Evolutionary conservation across 1,140 invertebrate species (phyloP).

Genomic region (Melitaea cinxia): DNA sequence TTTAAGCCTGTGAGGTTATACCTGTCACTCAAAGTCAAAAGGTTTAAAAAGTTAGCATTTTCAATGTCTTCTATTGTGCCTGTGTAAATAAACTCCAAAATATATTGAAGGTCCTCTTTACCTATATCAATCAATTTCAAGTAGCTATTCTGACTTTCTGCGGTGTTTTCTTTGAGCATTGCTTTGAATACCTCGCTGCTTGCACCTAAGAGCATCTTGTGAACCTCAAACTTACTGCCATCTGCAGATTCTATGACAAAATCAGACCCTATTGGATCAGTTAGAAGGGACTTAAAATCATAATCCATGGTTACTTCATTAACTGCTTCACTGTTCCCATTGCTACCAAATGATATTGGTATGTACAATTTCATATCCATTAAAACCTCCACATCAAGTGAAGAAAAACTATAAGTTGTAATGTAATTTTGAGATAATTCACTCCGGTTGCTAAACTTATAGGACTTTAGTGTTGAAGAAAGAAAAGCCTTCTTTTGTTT

Average conservation of each 20-base stretch:
- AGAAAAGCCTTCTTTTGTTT: slow-evolving; percentile 49
- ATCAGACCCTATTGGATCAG: slow-evolving; percentile 62
- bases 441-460: slow-evolving; percentile 44
- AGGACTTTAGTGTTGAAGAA: slow-evolving; percentile 41
- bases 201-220: slow-evolving; percentile 57
- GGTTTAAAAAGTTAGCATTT: slow-evolving; percentile 54
- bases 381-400: slow-evolving; percentile 60
- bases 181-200: slow-evolving; percentile 74
- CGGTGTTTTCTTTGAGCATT: slow-evolving; percentile 72
- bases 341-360: slow-evolving; percentile 44
- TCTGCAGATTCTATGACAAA: slow-evolving; percentile 69
- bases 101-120: slow-evolving; percentile 56
- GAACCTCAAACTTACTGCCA: slow-evolving; percentile 63
- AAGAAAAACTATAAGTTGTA: slow-evolving; percentile 61
- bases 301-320: slow-evolving; percentile 46
- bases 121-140: slow-evolving; percentile 65
- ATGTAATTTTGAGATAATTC: slow-evolving; percentile 52
- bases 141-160: slow-evolving; percentile 64
- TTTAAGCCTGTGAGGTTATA: slow-evolving; percentile 60
- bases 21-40: slow-evolving; percentile 64
- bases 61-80: slow-evolving; percentile 63
- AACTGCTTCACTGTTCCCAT: slow-evolving; percentile 23
- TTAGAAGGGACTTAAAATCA: slow-evolving; percentile 58
- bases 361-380: slow-evolving; percentile 61
- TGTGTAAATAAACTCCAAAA: slow-evolving; percentile 70